Conservation (phyloP, 2,888 invertebrate genomes). For the Drosophila diplacantha region DNA sequence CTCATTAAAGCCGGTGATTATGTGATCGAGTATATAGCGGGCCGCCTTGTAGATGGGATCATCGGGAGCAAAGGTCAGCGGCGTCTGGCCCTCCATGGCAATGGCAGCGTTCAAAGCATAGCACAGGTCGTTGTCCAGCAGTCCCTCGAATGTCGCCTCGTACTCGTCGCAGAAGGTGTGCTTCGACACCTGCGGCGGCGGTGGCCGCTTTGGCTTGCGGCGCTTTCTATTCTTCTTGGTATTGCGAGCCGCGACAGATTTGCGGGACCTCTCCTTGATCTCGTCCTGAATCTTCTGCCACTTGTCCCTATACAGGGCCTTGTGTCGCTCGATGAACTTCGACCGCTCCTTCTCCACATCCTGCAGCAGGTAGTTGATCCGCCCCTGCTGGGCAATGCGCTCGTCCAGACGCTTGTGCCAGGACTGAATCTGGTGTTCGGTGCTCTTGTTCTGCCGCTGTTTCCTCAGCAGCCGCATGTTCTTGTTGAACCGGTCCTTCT, state of each 20-base stretch:
- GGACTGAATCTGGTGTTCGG: conserved; percentile 63
- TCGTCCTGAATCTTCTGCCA: conserved; percentile 62
- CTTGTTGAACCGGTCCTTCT: conserved; percentile 69
- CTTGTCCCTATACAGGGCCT: conserved; percentile 50
- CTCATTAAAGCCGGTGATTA: conserved; percentile 66
- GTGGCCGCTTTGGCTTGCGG: conserved; percentile 36
- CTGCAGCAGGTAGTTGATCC: conserved; percentile 47
- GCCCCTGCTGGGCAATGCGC: conserved; percentile 65
- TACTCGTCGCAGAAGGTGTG: conserved; percentile 56
- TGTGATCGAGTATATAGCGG: conserved; percentile 72
- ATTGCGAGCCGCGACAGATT: not conserved
- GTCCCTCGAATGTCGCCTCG: conserved; percentile 59
- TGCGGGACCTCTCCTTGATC: conserved; percentile 45
- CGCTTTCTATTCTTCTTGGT: conserved; percentile 34
- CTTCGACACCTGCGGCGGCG: conserved; percentile 8
- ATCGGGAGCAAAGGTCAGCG: conserved; percentile 56
- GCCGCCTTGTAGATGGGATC: conserved; percentile 75
- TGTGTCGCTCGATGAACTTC: conserved; percentile 65
- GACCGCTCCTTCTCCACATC: conserved; percentile 49
- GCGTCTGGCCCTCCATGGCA: conserved; percentile 56
- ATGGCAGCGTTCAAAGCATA: conserved; percentile 72
- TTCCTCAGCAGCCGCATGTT: conserved; percentile 55
- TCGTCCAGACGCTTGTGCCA: conserved; percentile 72
- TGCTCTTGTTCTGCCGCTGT: conserved; percentile 41
- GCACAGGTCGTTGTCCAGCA: conserved; percentile 68